Percentiles rank a stretch among this genome's conserved stretches.
These are phyloP conservation scores for Azemiops feae DNA, from an alignment of 2,113 vertebrate species.

Conservation along the genomic window DNA sequence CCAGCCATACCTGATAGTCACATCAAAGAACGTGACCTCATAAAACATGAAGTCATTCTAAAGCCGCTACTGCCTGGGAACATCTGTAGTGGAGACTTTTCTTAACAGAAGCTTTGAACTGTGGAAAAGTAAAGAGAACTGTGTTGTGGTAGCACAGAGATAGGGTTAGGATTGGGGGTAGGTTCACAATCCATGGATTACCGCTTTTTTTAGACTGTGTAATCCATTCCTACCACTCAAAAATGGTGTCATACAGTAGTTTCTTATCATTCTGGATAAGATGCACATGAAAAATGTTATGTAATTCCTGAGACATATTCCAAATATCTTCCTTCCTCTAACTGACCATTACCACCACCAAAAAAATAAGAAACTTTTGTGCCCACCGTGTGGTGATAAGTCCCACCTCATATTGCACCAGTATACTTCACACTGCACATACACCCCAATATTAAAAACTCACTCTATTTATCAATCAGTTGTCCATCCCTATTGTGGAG, in stretches of 20 bases:
- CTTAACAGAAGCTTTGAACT: background rate
- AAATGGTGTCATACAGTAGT: background rate
- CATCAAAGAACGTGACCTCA: background rate
- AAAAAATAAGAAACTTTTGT: background rate
- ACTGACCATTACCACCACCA: background rate
- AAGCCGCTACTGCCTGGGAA: background rate
- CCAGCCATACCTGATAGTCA: too few species aligned
- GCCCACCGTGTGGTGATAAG: background rate
- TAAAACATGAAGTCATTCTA: background rate
- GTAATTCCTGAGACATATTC: background rate
- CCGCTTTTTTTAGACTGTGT: background rate
- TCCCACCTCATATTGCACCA: background rate
- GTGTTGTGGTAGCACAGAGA: background rate
- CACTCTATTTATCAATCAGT: background rate
- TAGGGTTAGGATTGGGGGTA: background rate
- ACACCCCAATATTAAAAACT: background rate
- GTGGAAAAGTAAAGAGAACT: background rate
- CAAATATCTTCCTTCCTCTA: background rate
- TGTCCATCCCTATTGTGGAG: background rate
- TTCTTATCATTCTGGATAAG: background rate
- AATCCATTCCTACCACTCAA: background rate
- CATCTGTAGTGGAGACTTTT: constrained; percentile 25
- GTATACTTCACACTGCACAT: background rate
- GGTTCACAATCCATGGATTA: background rate
- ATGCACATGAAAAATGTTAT: background rate